Evolutionary conservation across 2,113 vertebrate species (phyloP).

Genomic region (Coturnix japonica): DNA sequence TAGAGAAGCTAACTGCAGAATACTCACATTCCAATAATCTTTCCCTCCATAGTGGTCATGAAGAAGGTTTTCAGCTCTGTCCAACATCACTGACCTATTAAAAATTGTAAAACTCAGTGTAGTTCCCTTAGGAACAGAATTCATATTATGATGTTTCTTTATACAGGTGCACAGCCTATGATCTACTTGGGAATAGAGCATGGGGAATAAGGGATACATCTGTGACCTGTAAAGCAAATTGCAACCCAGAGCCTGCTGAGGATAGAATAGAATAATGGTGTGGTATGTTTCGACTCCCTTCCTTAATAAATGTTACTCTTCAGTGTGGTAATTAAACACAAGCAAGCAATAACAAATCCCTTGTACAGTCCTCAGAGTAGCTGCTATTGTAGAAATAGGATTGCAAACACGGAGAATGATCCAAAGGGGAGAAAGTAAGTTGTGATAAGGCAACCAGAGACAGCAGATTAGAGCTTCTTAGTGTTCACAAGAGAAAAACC

Average conservation of each 20-base stretch:
- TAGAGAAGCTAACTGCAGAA: background rate
- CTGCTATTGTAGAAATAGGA: background rate
- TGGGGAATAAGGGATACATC: background rate
- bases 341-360: background rate
- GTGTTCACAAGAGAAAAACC: background rate
- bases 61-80: slow-evolving; percentile 95
- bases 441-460: background rate
- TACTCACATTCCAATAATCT: slow-evolving; percentile 98
- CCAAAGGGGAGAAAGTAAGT: background rate
- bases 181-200: background rate
- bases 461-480: accelerated
- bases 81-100: slow-evolving; percentile 91
- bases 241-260: background rate
- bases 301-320: background rate
- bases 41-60: slow-evolving; percentile 96
- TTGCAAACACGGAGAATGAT: background rate
- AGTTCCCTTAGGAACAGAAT: slow-evolving; percentile 22
- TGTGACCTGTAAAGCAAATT: background rate
- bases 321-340: background rate
- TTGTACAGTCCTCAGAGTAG: background rate
- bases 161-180: background rate
- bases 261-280: background rate
- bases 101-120: slow-evolving; percentile 39
- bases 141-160: background rate
- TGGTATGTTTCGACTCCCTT: background rate